These are phyloP conservation scores for Caenorhabditis brenneri DNA, from an alignment of 1,140 invertebrate genomes.

Conservation along the genomic window DNA sequence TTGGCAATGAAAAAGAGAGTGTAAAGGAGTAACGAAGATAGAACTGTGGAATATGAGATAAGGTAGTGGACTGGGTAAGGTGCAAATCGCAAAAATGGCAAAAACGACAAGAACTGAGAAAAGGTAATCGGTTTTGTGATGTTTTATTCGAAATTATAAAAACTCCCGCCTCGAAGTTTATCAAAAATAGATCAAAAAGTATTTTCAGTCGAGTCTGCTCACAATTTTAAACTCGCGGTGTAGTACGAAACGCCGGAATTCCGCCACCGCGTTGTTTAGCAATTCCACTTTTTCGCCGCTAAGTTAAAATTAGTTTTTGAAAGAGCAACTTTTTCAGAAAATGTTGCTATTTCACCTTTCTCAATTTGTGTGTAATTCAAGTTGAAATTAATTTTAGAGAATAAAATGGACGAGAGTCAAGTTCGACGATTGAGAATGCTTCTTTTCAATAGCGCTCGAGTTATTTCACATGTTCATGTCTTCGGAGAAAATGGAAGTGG, in stretches of 20 bases:
- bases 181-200: neutral
- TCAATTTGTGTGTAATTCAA: too few species aligned
- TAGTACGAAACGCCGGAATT: neutral
- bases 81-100: too few species aligned
- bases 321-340: neutral
- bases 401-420: neutral
- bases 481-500: constrained; percentile 9
- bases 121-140: neutral
- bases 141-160: neutral
- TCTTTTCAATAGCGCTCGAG: neutral
- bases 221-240: neutral
- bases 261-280: neutral
- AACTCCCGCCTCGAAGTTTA: neutral
- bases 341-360: neutral
- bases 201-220: neutral
- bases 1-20: too few species aligned
- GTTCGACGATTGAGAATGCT: neutral
- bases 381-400: too few species aligned
- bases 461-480: neutral
- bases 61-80: too few species aligned
- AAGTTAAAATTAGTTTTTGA: neutral
- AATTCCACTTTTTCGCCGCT: neutral
- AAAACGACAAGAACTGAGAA: too few species aligned
- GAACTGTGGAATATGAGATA: too few species aligned
- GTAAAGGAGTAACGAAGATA: too few species aligned